These are phyloP conservation scores for Drosophila ercepeae DNA, from an alignment of 1,140 invertebrate species.

Conservation along the genomic window DNA sequence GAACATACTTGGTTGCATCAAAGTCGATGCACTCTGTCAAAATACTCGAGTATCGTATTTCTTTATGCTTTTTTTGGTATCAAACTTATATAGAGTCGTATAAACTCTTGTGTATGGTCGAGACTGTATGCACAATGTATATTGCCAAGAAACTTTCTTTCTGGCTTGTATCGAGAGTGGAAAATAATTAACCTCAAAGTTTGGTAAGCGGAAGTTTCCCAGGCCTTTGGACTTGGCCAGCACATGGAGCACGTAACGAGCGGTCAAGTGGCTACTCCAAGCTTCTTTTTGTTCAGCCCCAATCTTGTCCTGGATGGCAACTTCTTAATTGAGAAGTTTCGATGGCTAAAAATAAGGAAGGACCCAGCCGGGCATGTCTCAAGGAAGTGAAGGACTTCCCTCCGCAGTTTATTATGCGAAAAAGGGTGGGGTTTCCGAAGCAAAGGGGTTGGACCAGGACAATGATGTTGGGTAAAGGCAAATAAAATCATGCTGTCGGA, in stretches of 20 bases:
- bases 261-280: slow-evolving; percentile 58
- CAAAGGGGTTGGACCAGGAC: slow-evolving; percentile 64
- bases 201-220: slow-evolving; percentile 63
- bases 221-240: slow-evolving; percentile 51
- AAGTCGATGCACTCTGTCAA: neutral
- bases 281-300: neutral
- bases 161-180: slow-evolving; percentile 62
- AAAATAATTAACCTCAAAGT: slow-evolving; percentile 81
- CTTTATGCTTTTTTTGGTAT: slow-evolving; percentile 18
- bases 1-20: slow-evolving; percentile 6
- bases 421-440: slow-evolving; percentile 40
- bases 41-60: slow-evolving; percentile 10
- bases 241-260: slow-evolving; percentile 79
- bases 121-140: neutral
- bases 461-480: slow-evolving; percentile 40
- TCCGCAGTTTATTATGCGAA: slow-evolving; percentile 56
- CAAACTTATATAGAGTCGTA: slow-evolving; percentile 16
- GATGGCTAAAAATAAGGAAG: slow-evolving; percentile 36
- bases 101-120: neutral
- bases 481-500: slow-evolving; percentile 82
- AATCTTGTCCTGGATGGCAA: slow-evolving; percentile 9
- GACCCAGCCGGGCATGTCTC: slow-evolving; percentile 20
- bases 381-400: slow-evolving; percentile 25
- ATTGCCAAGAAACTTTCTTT: slow-evolving; percentile 16
- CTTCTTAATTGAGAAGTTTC: slow-evolving; percentile 75